phyloP scores from a whole-genome alignment of 2,797 vertebrate genomes.

The Leucoraja ocellata region DNA sequence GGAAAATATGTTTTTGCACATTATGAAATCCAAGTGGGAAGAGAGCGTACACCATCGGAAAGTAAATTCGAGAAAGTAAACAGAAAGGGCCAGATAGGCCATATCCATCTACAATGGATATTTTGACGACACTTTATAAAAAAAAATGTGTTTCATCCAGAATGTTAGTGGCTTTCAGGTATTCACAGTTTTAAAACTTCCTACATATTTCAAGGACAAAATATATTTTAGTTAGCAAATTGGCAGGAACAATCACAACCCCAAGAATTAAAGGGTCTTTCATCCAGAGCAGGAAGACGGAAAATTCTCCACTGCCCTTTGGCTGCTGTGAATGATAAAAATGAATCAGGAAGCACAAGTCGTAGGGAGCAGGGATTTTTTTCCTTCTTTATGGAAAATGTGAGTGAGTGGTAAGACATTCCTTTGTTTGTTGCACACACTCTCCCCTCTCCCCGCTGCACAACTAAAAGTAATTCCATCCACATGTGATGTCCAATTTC shows the following conservation, averaged over 20 bases:
- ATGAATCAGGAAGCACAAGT: slow-evolving; percentile 29
- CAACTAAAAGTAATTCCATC: background rate
- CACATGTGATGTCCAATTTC: background rate
- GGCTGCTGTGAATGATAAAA: slow-evolving; percentile 3
- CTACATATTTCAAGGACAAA: background rate
- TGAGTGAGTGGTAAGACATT: slow-evolving; percentile 16
- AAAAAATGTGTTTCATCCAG: background rate
- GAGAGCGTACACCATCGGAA: background rate
- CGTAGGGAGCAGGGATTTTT: background rate
- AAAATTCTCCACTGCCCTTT: slow-evolving; percentile 30
- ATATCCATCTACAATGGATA: background rate
- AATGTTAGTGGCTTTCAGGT: background rate
- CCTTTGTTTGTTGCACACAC: slow-evolving; percentile 3
- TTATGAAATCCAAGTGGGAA: background rate
- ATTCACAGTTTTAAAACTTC: background rate
- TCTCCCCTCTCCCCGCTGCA: background rate
- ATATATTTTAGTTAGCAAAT: slow-evolving; percentile 16
- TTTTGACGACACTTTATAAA: no score
- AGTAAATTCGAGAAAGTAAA: background rate
- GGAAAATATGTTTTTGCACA: background rate
- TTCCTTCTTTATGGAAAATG: slow-evolving; percentile 8
- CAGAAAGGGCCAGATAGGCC: background rate
- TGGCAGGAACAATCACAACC: slow-evolving; percentile 4
- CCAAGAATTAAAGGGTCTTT: slow-evolving; percentile 37
- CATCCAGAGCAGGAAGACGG: background rate